These are phyloP conservation scores for Diuraphis noxia DNA, from an alignment of 1,140 invertebrate species.

Conservation along the genomic window DNA sequence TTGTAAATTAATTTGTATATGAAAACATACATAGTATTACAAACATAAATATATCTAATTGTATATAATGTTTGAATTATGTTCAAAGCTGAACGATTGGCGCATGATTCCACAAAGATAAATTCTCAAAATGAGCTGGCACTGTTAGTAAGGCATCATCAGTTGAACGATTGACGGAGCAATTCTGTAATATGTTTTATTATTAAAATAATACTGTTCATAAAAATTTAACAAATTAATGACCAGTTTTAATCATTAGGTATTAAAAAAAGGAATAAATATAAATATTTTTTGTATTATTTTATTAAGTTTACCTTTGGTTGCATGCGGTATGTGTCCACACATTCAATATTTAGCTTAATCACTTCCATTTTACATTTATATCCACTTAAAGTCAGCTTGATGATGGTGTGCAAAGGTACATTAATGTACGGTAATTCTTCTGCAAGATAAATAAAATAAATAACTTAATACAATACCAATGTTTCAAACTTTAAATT, in stretches of 20 bases:
- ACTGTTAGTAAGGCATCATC: constrained; percentile 72
- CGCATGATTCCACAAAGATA: constrained; percentile 51
- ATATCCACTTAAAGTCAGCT: constrained; percentile 79
- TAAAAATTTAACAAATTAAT: background rate
- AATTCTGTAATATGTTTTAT: constrained; percentile 64
- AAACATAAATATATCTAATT: background rate
- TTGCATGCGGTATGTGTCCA: constrained; percentile 78
- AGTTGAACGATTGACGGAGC: constrained; percentile 66
- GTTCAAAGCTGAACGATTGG: constrained; percentile 38
- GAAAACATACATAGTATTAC: background rate
- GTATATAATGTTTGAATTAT: constrained; percentile 22
- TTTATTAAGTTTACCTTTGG: constrained; percentile 62
- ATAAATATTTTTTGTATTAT: background rate
- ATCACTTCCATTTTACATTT: constrained; percentile 81
- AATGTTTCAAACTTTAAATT: background rate
- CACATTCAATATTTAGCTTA: constrained; percentile 79
- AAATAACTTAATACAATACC: background rate
- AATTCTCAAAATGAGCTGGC: constrained; percentile 72
- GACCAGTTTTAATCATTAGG: background rate
- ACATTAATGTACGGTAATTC: constrained; percentile 90
- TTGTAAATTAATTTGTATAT: background rate
- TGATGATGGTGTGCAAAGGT: constrained; percentile 88
- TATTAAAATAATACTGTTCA: background rate
- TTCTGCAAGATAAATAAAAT: constrained; percentile 63
- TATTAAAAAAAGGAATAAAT: background rate